Evolutionary conservation across 2,888 invertebrate genomes (phyloP).

Genomic region (Chironomus tentans): DNA sequence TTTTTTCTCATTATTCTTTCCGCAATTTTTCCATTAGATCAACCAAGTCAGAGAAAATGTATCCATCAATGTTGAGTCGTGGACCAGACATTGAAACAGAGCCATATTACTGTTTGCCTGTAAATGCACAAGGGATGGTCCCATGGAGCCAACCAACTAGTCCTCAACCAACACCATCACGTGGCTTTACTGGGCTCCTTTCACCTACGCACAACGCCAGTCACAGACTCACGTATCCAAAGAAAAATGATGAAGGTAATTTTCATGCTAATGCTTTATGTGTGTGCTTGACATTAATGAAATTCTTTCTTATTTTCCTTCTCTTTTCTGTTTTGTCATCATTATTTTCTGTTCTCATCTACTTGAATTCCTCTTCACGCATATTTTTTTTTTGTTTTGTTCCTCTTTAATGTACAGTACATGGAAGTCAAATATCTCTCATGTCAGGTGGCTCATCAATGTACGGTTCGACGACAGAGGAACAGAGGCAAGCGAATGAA

Average conservation of each 20-base stretch:
- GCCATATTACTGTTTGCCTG: constrained; percentile 76
- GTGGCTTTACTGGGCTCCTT: constrained; percentile 43
- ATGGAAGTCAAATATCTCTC: constrained; percentile 85
- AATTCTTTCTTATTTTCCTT: background rate
- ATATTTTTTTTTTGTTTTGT: background rate
- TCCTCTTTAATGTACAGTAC: constrained; percentile 50
- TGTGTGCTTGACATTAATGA: background rate
- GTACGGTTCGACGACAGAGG: constrained; percentile 83
- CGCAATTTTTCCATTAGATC: constrained; percentile 52
- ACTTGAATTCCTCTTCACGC: background rate
- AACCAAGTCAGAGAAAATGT: constrained; percentile 89
- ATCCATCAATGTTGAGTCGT: constrained; percentile 81
- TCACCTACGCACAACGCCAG: constrained; percentile 51
- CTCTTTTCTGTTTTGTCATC: background rate
- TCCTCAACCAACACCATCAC: constrained; percentile 49
- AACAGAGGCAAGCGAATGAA: constrained; percentile 78
- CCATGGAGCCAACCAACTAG: constrained; percentile 67
- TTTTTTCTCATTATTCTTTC: background rate
- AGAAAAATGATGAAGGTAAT: constrained; percentile 59
- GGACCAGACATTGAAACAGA: constrained; percentile 76
- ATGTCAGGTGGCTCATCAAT: constrained; percentile 89
- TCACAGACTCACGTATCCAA: constrained; percentile 54
- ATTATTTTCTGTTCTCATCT: no score
- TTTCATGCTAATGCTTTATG: background rate
- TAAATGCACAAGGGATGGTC: constrained; percentile 44